Conservation (phyloP, 2,113 vertebrate genomes). For the Chaetodon auriga region DNA sequence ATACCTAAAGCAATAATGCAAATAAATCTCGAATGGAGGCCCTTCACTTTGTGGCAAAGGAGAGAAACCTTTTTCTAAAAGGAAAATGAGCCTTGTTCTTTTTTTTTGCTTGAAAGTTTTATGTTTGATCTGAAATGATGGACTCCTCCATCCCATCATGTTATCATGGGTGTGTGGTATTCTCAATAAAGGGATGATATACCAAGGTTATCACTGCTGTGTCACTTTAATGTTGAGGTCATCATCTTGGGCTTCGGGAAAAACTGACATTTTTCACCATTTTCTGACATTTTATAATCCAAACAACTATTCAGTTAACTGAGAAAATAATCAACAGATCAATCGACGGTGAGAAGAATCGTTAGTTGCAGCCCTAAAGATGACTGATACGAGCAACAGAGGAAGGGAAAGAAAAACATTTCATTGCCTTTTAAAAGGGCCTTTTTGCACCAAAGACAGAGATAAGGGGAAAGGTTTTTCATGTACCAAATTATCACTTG, state of each 20-base stretch:
- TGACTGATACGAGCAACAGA: background rate
- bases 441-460: background rate
- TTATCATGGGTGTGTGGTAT: constrained; percentile 78
- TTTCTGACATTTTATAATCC: no score
- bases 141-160: constrained; percentile 61
- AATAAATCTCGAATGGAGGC: constrained; percentile 49
- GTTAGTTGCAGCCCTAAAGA: no score
- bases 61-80: constrained; percentile 67
- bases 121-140: constrained; percentile 76
- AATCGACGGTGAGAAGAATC: no score
- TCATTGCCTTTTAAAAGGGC: background rate
- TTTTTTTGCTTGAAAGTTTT: constrained; percentile 77
- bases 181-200: constrained; percentile 83
- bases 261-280: no score
- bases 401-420: background rate
- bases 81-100: constrained; percentile 63
- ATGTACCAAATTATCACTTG: background rate
- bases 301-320: no score
- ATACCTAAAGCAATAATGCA: constrained; percentile 63
- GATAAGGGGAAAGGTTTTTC: background rate
- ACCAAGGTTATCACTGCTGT: constrained; percentile 40
- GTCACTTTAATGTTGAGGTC: constrained; percentile 20
- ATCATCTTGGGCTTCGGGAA: no score
- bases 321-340: no score
- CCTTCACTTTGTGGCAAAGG: constrained; percentile 68